Conservation (phyloP, 2,113 vertebrate species). For the Plotosus lineatus region DNA sequence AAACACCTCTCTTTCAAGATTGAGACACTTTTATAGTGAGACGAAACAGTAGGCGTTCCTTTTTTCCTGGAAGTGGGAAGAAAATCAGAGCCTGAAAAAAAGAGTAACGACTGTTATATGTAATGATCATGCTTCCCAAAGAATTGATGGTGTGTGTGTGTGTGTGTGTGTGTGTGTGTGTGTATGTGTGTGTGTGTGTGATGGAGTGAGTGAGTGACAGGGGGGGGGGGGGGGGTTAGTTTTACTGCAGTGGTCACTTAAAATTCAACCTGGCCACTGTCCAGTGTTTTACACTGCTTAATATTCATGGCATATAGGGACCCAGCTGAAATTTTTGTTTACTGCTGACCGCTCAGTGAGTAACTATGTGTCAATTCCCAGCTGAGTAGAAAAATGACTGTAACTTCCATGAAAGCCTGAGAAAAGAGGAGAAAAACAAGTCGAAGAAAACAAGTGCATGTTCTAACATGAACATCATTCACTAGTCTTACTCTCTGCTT, state of each 20-base stretch:
- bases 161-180: too few relatives aligned
- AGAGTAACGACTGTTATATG: constrained; percentile 56
- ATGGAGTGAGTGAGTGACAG: not conserved
- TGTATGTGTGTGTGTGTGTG: too few relatives aligned
- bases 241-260: constrained; percentile 67
- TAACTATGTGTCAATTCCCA: constrained; percentile 1
- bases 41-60: constrained; percentile 34
- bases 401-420: not conserved
- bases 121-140: constrained; percentile 49
- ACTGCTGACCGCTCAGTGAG: constrained; percentile 61
- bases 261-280: constrained; percentile 69
- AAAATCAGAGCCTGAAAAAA: constrained; percentile 38
- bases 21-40: constrained; percentile 41
- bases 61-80: constrained; percentile 13
- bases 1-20: constrained; percentile 18
- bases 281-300: constrained; percentile 73
- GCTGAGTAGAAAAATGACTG: constrained; percentile 13
- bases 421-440: not conserved
- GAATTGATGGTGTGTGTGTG: not conserved
- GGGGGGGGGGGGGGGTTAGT: not conserved
- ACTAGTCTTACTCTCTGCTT: not conserved
- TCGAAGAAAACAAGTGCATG: not conserved
- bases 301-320: constrained; percentile 72
- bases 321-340: constrained; percentile 63
- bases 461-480: constrained; percentile 36